Base-by-base conservation (phyloP, 2,888 invertebrate genomes). In the Caenorhabditis sp. region DNA sequence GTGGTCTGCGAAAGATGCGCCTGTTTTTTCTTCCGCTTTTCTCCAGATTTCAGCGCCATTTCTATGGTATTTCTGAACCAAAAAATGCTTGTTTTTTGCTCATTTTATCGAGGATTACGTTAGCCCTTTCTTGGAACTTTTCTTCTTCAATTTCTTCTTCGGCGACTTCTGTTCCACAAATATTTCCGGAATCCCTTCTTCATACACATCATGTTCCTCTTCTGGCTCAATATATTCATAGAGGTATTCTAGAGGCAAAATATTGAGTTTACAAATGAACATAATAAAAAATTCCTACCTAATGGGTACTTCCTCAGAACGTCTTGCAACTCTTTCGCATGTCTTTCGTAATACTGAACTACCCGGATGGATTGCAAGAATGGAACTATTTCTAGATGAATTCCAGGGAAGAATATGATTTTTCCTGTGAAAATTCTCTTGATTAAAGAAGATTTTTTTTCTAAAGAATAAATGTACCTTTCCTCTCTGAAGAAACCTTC, bases 371-470 rank as follows among this genome's bases (percentile, higher is more conserved):
- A 83, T 58, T 87, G 82, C 0, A 87, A 55, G 55, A 85, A 87
- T 0, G 87, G 83, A 22, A 82, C 72, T 50, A 87, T 78, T 76
- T 87, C 87, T 18, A 87, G 80, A 37, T 87, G 87, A 44, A 87
- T 84, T 47, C 82, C 85, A 24, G 87, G 87, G 32, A 87, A 81
- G 53, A 87, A 87, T 1, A 85, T 79, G 5, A 85, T 83, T 74
- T 87, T 87, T 60, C 84, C 83, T n/a, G n/a, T 77, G 68, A 65
- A 69, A 32, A 32, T 32, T 67, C 69, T 11, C n/a, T 5, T 37
- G 15, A 40, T 13, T 44, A 40, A 28, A 22, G n/a, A 50, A 8
- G 5, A 40, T 60, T 13, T 20, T 20, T n/a, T 18, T 55, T 15
- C 26, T 28, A 35, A n/a, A n/a, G n/a, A n/a, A n/a, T n/a, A n/a